Percentiles rank a stretch among this genome's conserved stretches.
These are phyloP conservation scores for Drosophila melanocephala DNA, from an alignment of 2,888 invertebrate species.

Conservation along the genomic window DNA sequence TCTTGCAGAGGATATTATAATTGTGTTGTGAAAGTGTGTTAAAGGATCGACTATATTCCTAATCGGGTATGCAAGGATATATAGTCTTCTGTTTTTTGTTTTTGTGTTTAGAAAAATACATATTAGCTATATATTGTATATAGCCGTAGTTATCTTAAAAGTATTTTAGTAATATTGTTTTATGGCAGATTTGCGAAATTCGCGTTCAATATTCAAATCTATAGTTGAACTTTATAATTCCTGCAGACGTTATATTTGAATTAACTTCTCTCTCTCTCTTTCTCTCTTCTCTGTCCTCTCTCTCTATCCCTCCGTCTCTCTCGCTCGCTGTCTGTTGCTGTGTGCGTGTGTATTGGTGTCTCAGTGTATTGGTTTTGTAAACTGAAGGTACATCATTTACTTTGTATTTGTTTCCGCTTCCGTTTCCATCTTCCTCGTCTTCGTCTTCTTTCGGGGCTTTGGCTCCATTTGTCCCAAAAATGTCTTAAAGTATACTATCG, in stretches of 20 bases:
- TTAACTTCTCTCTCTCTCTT: neutral
- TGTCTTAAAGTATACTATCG: conserved; percentile 79
- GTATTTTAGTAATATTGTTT: conserved; percentile 24
- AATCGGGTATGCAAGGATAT: neutral
- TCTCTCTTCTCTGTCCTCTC: neutral
- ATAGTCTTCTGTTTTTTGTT: neutral
- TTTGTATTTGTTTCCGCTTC: conserved; percentile 16
- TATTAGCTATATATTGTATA: conserved; percentile 8
- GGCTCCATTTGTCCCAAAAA: neutral
- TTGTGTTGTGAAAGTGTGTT: neutral
- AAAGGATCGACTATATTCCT: neutral
- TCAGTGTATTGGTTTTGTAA: conserved; percentile 59
- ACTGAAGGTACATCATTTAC: conserved; percentile 72
- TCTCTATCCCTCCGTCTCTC: neutral
- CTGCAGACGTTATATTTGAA: conserved; percentile 53
- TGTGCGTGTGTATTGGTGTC: conserved; percentile 9
- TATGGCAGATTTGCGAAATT: conserved; percentile 71
- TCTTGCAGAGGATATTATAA: neutral
- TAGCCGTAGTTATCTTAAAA: conserved; percentile 20
- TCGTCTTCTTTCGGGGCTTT: neutral
- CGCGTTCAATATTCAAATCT: conserved; percentile 27
- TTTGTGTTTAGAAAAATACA: conserved; percentile 34
- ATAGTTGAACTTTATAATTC: conserved; percentile 56
- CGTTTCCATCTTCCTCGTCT: neutral
- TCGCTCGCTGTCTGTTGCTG: neutral